phyloP scores from a whole-genome alignment of 2,888 invertebrate species.

The Selenia dentaria region DNA sequence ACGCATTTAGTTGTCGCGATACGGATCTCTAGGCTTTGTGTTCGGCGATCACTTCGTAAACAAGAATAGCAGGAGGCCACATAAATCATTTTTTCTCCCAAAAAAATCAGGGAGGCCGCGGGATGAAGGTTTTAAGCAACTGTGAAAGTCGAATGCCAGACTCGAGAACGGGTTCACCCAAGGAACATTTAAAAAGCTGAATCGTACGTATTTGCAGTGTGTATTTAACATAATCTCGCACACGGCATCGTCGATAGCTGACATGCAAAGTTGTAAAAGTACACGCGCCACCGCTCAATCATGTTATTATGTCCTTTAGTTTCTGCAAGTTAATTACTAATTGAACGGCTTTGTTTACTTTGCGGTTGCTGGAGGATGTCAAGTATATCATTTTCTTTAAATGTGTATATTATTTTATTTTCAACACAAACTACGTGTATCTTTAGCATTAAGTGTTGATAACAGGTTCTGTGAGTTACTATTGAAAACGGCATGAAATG shows the following conservation, averaged over 20 bases:
- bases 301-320: slow-evolving; percentile 49
- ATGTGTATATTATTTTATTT: slow-evolving; percentile 39
- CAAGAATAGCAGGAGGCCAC: slow-evolving; percentile 80
- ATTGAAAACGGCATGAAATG: slow-evolving; percentile 13
- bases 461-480: slow-evolving; percentile 11
- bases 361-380: slow-evolving; percentile 36
- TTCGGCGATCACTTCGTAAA: slow-evolving; percentile 74
- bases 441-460: slow-evolving; percentile 14
- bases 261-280: slow-evolving; percentile 35
- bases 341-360: slow-evolving; percentile 54
- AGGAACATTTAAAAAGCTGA: slow-evolving; percentile 9
- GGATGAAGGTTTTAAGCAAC: slow-evolving; percentile 15
- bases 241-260: slow-evolving; percentile 16
- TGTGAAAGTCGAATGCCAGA: slow-evolving; percentile 13
- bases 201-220: slow-evolving; percentile 17
- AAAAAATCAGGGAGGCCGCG: slow-evolving; percentile 25
- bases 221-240: slow-evolving; percentile 26
- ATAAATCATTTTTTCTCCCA: slow-evolving; percentile 66
- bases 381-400: slow-evolving; percentile 37
- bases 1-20: slow-evolving; percentile 72
- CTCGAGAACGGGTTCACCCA: slow-evolving; percentile 8
- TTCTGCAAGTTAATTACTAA: slow-evolving; percentile 44
- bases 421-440: slow-evolving; percentile 17
- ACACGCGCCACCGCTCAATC: slow-evolving; percentile 55
- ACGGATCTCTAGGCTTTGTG: slow-evolving; percentile 74